Evolutionary conservation across 2,888 invertebrate genomes (phyloP).

Genomic region (Cyclophora albipunctata): DNA sequence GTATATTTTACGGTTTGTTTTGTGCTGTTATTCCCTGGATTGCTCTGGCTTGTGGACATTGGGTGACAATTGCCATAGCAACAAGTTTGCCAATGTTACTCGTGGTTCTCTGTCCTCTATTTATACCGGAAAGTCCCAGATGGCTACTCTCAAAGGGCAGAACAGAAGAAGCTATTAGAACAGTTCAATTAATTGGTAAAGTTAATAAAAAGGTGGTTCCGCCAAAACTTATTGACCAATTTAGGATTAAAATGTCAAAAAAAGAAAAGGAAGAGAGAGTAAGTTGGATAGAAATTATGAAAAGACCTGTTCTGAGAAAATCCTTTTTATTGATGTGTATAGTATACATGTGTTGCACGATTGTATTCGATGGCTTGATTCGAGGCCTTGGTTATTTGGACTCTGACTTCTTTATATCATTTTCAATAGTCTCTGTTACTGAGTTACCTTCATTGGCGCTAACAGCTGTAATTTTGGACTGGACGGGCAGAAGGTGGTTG

Average conservation of each 20-base stretch:
- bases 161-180: constrained; percentile 36
- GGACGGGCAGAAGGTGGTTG: constrained; percentile 43
- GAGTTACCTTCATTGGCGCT: constrained; percentile 47
- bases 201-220: constrained; percentile 39
- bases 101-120: constrained; percentile 31
- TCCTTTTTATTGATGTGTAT: constrained; percentile 37
- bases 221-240: constrained; percentile 32
- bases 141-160: constrained; percentile 44
- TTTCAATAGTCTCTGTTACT: constrained; percentile 48
- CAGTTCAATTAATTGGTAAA: constrained; percentile 33
- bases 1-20: constrained; percentile 34
- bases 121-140: constrained; percentile 42
- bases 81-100: constrained; percentile 37
- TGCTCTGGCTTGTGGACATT: constrained; percentile 36
- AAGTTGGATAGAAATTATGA: constrained; percentile 34
- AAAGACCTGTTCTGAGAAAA: constrained; percentile 33
- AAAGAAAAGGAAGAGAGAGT: constrained; percentile 17
- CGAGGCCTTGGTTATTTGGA: constrained; percentile 41
- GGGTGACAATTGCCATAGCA: constrained; percentile 38
- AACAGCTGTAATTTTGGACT: constrained; percentile 41
- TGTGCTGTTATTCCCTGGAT: constrained; percentile 39
- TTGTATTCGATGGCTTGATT: constrained; percentile 43
- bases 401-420: constrained; percentile 51
- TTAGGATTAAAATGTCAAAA: constrained; percentile 20
- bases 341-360: constrained; percentile 36